Conservation (phyloP, 1,140 invertebrate species). For the Ceratosolen solmsi region DNA sequence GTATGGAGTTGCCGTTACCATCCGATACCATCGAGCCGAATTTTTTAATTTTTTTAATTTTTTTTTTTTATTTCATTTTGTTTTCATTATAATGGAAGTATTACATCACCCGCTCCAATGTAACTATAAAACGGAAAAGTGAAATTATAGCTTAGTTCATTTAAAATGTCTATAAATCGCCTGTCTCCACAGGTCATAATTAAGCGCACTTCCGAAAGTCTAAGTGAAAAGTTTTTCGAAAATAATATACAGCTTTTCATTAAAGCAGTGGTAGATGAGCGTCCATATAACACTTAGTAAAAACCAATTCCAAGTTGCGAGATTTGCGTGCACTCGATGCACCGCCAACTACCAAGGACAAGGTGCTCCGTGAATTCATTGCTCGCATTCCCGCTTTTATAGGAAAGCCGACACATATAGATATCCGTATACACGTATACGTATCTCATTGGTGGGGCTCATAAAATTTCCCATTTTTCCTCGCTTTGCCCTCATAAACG, state of each 20-base stretch:
- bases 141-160: too few species aligned
- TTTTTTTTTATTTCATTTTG: too few species aligned
- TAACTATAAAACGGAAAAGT: too few species aligned
- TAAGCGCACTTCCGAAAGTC: not conserved
- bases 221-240: not conserved
- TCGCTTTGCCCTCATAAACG: slow-evolving; percentile 10
- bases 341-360: not conserved
- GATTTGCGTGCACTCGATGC: not conserved
- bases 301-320: slow-evolving; percentile 8
- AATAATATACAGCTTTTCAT: slow-evolving; percentile 16
- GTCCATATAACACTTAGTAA: not conserved
- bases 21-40: too few species aligned
- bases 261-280: not conserved
- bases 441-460: slow-evolving; percentile 36
- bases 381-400: not conserved
- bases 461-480: slow-evolving; percentile 44
- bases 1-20: too few species aligned
- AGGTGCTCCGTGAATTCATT: not conserved
- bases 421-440: not conserved
- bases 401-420: not conserved
- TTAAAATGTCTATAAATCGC: too few species aligned
- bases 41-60: too few species aligned
- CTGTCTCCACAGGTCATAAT: not conserved
- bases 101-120: too few species aligned
- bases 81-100: too few species aligned